These are phyloP conservation scores for Mus spicilegus DNA, from an alignment of 2,113 vertebrate species.

Conservation along the genomic window DNA sequence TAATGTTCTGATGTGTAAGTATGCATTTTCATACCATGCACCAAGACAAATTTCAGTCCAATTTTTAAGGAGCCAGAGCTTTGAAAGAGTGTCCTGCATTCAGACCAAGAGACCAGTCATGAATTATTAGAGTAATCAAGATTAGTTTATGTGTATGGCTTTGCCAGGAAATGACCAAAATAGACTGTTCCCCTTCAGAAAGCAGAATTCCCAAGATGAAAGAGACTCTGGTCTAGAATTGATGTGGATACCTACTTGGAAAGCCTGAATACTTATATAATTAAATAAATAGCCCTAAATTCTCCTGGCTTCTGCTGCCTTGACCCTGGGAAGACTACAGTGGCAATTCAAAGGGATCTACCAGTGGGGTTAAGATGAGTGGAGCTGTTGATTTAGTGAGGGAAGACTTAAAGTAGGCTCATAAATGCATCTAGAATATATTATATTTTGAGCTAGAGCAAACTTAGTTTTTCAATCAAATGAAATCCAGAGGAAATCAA, in stretches of 20 bases:
- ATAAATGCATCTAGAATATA: neutral
- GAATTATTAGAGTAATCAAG: neutral
- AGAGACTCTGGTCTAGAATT: neutral
- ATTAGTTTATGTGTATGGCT: neutral
- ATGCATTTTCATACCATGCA: neutral
- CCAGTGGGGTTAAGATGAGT: neutral
- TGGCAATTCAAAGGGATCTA: neutral
- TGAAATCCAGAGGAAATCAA: slow-evolving; percentile 1
- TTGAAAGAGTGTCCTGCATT: neutral
- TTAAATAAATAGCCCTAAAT: neutral
- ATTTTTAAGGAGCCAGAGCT: neutral
- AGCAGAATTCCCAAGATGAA: slow-evolving; percentile 49
- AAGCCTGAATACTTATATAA: slow-evolving; percentile 43
- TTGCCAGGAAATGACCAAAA: slow-evolving; percentile 47
- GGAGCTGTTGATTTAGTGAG: neutral
- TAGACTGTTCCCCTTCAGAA: slow-evolving; percentile 52
- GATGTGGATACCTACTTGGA: slow-evolving; percentile 8
- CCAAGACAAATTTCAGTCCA: neutral
- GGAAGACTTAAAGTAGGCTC: neutral
- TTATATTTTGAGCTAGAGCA: neutral
- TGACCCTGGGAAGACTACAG: neutral
- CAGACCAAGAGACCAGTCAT: neutral
- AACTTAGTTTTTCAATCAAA: slow-evolving; percentile 34
- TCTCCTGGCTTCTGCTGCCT: neutral
- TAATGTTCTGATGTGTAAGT: neutral